Conservation (phyloP, 2,113 vertebrate genomes). For the Rhabdornis inornatus region DNA sequence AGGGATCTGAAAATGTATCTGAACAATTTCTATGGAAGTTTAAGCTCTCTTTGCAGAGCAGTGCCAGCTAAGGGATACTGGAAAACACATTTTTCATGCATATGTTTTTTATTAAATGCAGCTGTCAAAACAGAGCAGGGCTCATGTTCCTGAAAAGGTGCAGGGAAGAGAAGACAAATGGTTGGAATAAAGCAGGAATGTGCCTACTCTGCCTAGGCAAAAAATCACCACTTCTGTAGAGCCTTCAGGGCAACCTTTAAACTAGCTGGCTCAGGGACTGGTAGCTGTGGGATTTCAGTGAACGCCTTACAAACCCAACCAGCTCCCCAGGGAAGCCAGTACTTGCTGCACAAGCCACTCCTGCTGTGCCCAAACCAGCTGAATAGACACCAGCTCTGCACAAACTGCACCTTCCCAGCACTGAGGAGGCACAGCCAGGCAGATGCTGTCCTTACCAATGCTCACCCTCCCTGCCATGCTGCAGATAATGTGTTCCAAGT, state of each 20-base stretch:
- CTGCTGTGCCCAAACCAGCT: accelerated
- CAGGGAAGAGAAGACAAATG: constrained; percentile 25
- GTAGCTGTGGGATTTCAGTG: neutral
- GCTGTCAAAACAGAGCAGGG: constrained; percentile 31
- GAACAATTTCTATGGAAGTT: neutral
- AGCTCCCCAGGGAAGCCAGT: neutral
- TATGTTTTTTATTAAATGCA: constrained; percentile 46
- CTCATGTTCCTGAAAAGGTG: constrained; percentile 29
- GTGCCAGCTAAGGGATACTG: neutral
- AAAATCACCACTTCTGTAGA: neutral
- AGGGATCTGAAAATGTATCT: neutral
- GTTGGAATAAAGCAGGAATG: neutral
- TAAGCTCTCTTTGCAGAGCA: neutral
- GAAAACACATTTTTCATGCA: constrained; percentile 28
- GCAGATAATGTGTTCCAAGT: neutral
- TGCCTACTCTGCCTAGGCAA: neutral
- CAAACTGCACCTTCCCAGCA: neutral
- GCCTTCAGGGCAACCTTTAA: neutral
- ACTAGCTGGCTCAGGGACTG: neutral
- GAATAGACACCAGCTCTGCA: neutral
- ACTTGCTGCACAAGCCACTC: neutral
- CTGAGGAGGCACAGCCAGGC: neutral
- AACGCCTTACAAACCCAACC: neutral
- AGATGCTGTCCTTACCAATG: neutral
- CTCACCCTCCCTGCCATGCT: neutral